These are phyloP conservation scores for Orbicella faveolata DNA, from an alignment of 64 coral and sea anemone genomes.

Conservation along the genomic window DNA sequence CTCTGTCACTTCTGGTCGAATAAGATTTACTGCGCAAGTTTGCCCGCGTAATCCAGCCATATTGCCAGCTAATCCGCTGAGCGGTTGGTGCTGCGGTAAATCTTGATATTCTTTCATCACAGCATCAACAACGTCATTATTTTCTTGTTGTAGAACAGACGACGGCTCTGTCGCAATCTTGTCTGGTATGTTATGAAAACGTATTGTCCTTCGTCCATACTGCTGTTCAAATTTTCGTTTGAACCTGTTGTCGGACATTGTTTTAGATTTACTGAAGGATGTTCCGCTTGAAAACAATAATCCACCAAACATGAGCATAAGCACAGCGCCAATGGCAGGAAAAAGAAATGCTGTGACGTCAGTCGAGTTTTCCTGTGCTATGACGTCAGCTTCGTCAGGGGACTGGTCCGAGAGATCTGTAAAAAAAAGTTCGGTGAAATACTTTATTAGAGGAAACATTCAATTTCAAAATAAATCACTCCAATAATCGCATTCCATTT, in stretches of 20 bases:
- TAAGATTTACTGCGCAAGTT: conserved; percentile 39
- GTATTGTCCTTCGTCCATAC: conserved; percentile 43
- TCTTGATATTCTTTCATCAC: conserved; percentile 79
- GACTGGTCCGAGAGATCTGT: conserved; percentile 16
- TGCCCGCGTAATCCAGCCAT: conserved; percentile 21
- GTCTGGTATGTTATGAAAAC: conserved; percentile 48
- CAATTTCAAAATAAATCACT: too few species aligned
- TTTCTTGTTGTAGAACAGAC: conserved; percentile 87
- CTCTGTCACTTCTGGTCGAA: conserved; percentile 56
- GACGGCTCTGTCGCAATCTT: conserved; percentile 42
- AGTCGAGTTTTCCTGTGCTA: neutral
- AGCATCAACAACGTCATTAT: conserved; percentile 89
- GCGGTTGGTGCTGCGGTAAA: conserved; percentile 71
- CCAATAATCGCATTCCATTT: too few species aligned
- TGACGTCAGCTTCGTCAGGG: conserved; percentile 4
- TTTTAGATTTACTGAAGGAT: conserved; percentile 32
- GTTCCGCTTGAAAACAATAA: conserved; percentile 51
- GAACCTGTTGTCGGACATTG: neutral
- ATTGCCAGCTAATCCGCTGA: conserved; percentile 45
- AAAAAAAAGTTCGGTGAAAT: neutral
- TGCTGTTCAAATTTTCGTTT: conserved; percentile 34
- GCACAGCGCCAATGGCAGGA: conserved; percentile 68
- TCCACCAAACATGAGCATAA: conserved; percentile 79
- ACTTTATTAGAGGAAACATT: too few species aligned
- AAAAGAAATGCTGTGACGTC: conserved; percentile 61